These are phyloP conservation scores for Formica exsecta DNA, from an alignment of 1,140 invertebrate species.

Conservation along the genomic window DNA sequence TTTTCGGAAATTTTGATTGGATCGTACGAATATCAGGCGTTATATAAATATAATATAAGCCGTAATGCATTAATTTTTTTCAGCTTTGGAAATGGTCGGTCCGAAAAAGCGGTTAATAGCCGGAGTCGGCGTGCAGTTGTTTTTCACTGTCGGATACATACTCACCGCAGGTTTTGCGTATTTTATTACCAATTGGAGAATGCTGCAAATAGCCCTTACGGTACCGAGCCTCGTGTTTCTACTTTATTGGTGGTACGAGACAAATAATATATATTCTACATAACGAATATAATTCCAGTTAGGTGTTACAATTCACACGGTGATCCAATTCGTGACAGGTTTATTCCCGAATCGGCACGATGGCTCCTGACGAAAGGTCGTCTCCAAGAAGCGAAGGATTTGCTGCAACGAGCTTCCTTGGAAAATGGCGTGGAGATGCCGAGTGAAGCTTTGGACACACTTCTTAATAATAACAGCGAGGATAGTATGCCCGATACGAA, in stretches of 20 bases:
- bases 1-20: background rate
- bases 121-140: conserved; percentile 92
- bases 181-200: conserved; percentile 91
- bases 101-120: conserved; percentile 91
- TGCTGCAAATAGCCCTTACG: conserved; percentile 91
- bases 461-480: conserved; percentile 85
- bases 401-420: conserved; percentile 90
- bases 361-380: conserved; percentile 93
- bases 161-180: conserved; percentile 91
- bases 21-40: background rate
- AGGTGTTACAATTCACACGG: conserved; percentile 4
- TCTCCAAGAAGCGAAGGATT: conserved; percentile 89
- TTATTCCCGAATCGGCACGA: conserved; percentile 93
- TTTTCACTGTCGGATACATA: conserved; percentile 93
- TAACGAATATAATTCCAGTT: conserved; percentile 17
- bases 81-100: conserved; percentile 94
- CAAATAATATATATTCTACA: background rate
- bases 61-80: conserved; percentile 68
- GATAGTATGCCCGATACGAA: conserved; percentile 84
- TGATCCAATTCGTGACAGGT: conserved; percentile 83
- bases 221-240: conserved; percentile 90
- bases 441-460: conserved; percentile 86
- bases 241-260: conserved; percentile 91
- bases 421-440: conserved; percentile 89
- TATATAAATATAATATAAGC: conserved; percentile 4